These are phyloP conservation scores for Parochlus steinenii DNA, from an alignment of 2,888 invertebrate species.

Conservation along the genomic window DNA sequence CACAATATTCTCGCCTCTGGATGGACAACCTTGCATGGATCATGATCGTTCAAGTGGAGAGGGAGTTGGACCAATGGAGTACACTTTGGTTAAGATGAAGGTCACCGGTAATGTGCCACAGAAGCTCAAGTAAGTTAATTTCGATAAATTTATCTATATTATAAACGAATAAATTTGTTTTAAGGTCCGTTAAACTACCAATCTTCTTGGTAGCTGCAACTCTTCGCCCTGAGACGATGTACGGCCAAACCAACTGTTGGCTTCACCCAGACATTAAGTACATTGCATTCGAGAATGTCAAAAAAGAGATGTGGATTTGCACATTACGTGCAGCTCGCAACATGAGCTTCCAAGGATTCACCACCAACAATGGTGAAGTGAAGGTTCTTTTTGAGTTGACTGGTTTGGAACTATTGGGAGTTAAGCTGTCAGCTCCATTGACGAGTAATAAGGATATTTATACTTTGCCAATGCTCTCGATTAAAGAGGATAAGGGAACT, in stretches of 20 bases:
- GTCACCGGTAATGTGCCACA: conserved; percentile 35
- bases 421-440: conserved; percentile 67
- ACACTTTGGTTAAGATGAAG: conserved; percentile 89
- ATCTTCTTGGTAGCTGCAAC: conserved; percentile 80
- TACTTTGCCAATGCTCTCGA: conserved; percentile 91
- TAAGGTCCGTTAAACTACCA: conserved; percentile 20
- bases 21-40: conserved; percentile 99
- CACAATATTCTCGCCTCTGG: conserved; percentile 89
- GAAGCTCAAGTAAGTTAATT: conserved; percentile 41
- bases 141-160: conserved; percentile 6
- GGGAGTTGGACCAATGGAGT: conserved; percentile 96
- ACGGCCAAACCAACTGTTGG: conserved; percentile 99
- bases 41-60: conserved; percentile 93
- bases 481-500: conserved; percentile 96
- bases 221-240: conserved; percentile 98
- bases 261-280: conserved; percentile 88
- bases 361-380: conserved; percentile 59
- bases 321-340: conserved; percentile 82
- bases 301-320: conserved; percentile 67
- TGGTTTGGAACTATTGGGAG: conserved; percentile 69
- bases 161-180: conserved; percentile 4
- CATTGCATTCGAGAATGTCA: conserved; percentile 61
- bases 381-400: conserved; percentile 49
- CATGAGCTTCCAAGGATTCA: conserved; percentile 91
- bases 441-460: conserved; percentile 72